These are phyloP conservation scores for Nomada goodeniana DNA, from an alignment of 2,888 invertebrate genomes.

Conservation along the genomic window DNA sequence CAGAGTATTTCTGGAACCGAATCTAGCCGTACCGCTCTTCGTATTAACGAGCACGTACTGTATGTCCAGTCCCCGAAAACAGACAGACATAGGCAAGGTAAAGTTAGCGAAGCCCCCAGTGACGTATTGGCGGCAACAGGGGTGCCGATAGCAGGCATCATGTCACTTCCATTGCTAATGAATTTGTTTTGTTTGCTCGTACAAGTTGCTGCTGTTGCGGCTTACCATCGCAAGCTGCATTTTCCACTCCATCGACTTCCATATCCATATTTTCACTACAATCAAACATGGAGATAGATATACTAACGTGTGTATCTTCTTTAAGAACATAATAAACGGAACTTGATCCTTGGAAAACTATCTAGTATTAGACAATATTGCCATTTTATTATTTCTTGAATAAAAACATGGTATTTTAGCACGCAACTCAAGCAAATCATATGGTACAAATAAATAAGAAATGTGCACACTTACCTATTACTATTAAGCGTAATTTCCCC, in stretches of 20 bases:
- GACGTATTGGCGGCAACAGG: constrained; percentile 81
- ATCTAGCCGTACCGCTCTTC: constrained; percentile 69
- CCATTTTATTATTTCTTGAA: neutral
- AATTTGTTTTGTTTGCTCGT: constrained; percentile 85
- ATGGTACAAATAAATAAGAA: neutral
- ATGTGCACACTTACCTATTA: constrained; percentile 85
- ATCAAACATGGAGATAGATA: constrained; percentile 42
- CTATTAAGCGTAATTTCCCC: constrained; percentile 87
- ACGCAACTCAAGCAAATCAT: neutral
- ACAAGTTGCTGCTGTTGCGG: constrained; percentile 83
- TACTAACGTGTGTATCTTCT: constrained; percentile 7
- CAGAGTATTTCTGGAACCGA: constrained; percentile 62
- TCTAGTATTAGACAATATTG: neutral
- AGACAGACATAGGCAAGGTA: constrained; percentile 78
- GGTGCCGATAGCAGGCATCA: constrained; percentile 85
- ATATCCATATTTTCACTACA: constrained; percentile 82
- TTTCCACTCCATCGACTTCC: constrained; percentile 81
- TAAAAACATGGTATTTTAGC: neutral
- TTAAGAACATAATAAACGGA: neutral
- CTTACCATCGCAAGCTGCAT: constrained; percentile 82
- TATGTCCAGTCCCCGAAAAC: constrained; percentile 70
- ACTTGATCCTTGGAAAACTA: neutral
- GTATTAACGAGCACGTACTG: constrained; percentile 56
- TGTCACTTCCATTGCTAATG: constrained; percentile 87
- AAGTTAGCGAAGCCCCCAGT: constrained; percentile 82